Base-by-base conservation (phyloP, 1,140 invertebrate species). In the Hesperophylax magnus region DNA sequence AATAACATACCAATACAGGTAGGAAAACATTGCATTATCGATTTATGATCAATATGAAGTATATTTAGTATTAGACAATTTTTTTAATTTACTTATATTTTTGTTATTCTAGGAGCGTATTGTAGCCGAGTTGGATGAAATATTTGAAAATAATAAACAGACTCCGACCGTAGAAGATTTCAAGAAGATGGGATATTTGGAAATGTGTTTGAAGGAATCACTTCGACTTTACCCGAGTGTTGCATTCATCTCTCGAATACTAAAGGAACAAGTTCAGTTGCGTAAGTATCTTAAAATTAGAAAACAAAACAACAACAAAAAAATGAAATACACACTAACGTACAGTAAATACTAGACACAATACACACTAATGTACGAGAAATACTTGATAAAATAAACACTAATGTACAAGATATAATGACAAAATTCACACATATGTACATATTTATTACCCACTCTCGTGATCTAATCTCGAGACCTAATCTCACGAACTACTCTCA, bases 141-240 rank as follows among this genome's bases (percentile, higher is more conserved):
- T 96, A 39, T 93, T 95, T 74, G 88, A 88, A 9, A 86, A 88
- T 27, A 89, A 92, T 11, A 86, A 91, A 2, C 87, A 91, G 34
- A 83, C 85, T 2, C 87, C 92, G 0, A 93, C 91, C 0, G 88
- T 92, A 82, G 92, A 94, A 72, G 94, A 95, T 85, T 84, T 95
- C 53, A 86, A 88, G 69, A 87, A 92, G 79, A 91, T 96, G 91
- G 93, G 92, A 82, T 96, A 95, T 85, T 86, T 96, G 80, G 95
- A 95, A 83, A 91, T 92, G 83, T 93, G 93, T 78, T 92, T 96
- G 61, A 96, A 94, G 86, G 93, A 94, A 85, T 88, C 92, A 7
- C 85, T 94, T 15, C 86, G 94, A 34, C 85, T 95, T 0, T 96
- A 93, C 86, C 94, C 94, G 39, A 94, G 94, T 76, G 94, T 96